These are phyloP conservation scores for Calliopum simillimum DNA, from an alignment of 2,888 invertebrate genomes.

Conservation along the genomic window DNA sequence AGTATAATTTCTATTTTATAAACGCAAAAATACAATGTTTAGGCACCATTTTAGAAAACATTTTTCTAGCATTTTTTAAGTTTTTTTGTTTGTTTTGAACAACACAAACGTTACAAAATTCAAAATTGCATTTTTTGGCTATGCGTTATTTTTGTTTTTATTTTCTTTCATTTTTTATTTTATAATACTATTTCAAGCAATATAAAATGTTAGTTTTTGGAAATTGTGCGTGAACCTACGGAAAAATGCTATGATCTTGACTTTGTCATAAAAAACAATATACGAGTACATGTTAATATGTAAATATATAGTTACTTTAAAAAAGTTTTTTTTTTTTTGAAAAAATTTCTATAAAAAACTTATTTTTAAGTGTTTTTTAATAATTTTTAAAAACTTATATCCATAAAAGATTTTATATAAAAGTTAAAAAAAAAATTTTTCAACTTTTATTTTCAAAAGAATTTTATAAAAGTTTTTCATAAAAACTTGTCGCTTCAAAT, in stretches of 20 bases:
- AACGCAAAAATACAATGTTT: conserved; percentile 44
- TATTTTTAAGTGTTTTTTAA: too few relatives aligned
- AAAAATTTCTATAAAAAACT: too few relatives aligned
- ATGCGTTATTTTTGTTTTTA: conserved; percentile 31
- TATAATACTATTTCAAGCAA: conserved; percentile 39
- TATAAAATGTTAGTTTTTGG: background rate
- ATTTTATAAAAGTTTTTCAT: background rate
- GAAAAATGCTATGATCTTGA: too few relatives aligned
- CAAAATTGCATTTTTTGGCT: conserved; percentile 61
- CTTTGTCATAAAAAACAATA: too few relatives aligned
- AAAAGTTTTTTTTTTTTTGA: too few relatives aligned
- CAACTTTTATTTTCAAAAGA: too few relatives aligned
- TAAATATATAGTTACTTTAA: too few relatives aligned
- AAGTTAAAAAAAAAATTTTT: too few relatives aligned
- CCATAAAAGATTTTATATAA: conserved; percentile 10
- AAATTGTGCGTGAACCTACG: too few relatives aligned
- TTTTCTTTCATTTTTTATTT: conserved; percentile 20
- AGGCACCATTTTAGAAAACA: conserved; percentile 64
- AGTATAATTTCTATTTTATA: conserved; percentile 1
- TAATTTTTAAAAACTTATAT: too few relatives aligned
- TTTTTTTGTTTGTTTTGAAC: conserved; percentile 16
- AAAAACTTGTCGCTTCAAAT: conserved; percentile 1
- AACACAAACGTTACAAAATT: conserved; percentile 51
- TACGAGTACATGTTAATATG: too few relatives aligned
- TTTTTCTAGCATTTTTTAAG: conserved; percentile 54